Evolutionary conservation across 53 echinoderm and acorn worm species (phyloP), one percentile per base, ranked within the genome.

Genomic region (Astropecten irregularis): DNA sequence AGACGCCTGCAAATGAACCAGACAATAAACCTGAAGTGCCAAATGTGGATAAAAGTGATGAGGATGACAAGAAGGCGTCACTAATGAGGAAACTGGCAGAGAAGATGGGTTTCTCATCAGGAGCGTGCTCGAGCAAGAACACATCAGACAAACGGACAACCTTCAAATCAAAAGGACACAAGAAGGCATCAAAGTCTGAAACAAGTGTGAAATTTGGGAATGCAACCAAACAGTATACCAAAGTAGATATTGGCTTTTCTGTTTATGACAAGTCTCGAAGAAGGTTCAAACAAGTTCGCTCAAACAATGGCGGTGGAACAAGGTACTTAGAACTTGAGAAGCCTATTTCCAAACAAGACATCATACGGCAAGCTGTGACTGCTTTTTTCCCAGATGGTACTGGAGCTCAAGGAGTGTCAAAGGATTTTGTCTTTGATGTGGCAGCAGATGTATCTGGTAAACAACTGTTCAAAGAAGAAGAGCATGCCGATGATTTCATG

Each of bases 151-250:
- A 0, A 84, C 36, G 19, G 53, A 83, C 10, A 55, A 50, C 25
- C 38, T 23, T n/a, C 64, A 76, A n/a, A 84, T 74, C 46, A 84
- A 89, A 44, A 51, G 16, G 14, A 49, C 51, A 0, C 50, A 71
- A n/a, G 71, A 9, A 15, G 20, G 34, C 51, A 71, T 0, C 3
- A 76, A 76, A 11, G 39, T 89, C 2, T 30, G 20, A 3, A 54
- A 84, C 50, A 33, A 50, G 71, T 71, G 50, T n/a, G 3, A 29
- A 31, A 49, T 16, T 9, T 50, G 10, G 18, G 50, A 74, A 35
- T 52, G 65, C 4, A 84, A 76, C 52, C 73, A 3, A 82, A 82
- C 16, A 22, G 83, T 13, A 63, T 65, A 21, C 68, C 81, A 9
- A 42, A 61, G 61, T 46, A 23, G n/a, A 68, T 44, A 9, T 1